These are phyloP conservation scores for Drosophila paramelanica DNA, from an alignment of 2,888 invertebrate genomes.

Conservation along the genomic window DNA sequence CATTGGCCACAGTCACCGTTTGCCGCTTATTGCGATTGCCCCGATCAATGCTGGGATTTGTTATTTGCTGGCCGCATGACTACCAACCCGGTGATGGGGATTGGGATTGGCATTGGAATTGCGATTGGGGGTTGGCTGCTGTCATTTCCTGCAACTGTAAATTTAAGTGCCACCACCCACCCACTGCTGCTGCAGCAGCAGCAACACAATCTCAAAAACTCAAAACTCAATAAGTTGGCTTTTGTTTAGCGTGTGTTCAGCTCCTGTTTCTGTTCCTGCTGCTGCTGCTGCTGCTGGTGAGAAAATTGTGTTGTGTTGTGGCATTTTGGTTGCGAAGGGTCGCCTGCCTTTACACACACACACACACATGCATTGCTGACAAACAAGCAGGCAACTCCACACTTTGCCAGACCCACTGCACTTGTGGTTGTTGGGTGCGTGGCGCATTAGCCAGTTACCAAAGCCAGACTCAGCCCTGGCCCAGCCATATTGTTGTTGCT, in stretches of 20 bases:
- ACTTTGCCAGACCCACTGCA: conserved; percentile 4
- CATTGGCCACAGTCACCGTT: conserved; percentile 26
- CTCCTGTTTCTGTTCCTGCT: conserved; percentile 12
- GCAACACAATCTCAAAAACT: conserved; percentile 49
- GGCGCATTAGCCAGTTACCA: conserved; percentile 62
- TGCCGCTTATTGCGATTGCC: conserved; percentile 63
- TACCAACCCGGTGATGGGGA: no score
- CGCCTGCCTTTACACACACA: conserved; percentile 22
- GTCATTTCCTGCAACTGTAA: conserved; percentile 63
- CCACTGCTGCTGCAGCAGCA: conserved; percentile 6
- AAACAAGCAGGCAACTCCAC: conserved; percentile 55
- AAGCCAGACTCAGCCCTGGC: conserved; percentile 51
- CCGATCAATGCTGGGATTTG: conserved; percentile 70
- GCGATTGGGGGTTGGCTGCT: conserved; percentile 3
- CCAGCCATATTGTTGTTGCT: conserved; percentile 36
- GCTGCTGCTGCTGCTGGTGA: conserved; percentile 56
- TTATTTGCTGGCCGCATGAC: no score
- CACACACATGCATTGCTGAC: conserved; percentile 44
- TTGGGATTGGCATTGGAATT: no score
- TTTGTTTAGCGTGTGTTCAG: conserved; percentile 65
- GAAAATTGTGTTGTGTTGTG: conserved; percentile 77
- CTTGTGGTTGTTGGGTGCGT: conserved; percentile 48
- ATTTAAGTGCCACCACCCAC: conserved; percentile 31
- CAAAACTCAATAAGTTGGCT: conserved; percentile 71
- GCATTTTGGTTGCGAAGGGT: conserved; percentile 78